A percentile compares a stretch with the other conserved stretches of the same genome.
phyloP scores from a whole-genome alignment of 2,113 vertebrate genomes.

The Alligator sinensis region DNA sequence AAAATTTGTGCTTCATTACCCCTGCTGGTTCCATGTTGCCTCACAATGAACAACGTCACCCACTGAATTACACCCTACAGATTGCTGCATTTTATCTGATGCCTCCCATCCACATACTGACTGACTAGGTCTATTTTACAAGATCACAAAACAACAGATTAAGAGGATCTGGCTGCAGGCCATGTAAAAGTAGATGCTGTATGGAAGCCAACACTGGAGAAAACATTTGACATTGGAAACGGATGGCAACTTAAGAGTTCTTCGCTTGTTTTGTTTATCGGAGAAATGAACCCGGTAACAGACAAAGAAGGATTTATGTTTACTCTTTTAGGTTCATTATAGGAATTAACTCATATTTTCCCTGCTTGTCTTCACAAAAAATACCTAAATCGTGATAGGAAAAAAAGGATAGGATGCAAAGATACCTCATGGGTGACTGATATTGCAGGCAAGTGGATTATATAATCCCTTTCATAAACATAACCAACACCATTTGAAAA shows the following conservation, averaged over 20 bases:
- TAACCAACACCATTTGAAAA: background rate
- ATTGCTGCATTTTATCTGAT: background rate
- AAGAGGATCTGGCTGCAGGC: constrained; percentile 8
- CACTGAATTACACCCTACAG: constrained; percentile 11
- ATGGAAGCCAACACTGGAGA: background rate
- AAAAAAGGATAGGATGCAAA: background rate
- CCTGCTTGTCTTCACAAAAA: background rate
- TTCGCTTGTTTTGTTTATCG: constrained; percentile 62
- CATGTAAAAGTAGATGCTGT: constrained; percentile 28
- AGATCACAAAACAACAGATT: background rate
- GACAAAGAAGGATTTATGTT: constrained; percentile 7
- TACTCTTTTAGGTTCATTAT: background rate
- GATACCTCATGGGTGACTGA: background rate
- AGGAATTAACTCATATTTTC: constrained; percentile 13
- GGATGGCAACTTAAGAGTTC: constrained; percentile 50
- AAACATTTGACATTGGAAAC: constrained; percentile 33
- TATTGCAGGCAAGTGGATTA: no score
- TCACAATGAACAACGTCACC: constrained; percentile 29
- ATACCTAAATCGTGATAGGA: background rate
- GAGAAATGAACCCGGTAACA: constrained; percentile 22
- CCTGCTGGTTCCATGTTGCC: background rate
- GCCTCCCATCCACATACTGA: background rate
- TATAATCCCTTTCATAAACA: background rate
- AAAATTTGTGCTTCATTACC: background rate
- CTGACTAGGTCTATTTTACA: background rate